These are phyloP conservation scores for Etheostoma spectabile DNA, from an alignment of 2,113 vertebrate species.

Conservation along the genomic window DNA sequence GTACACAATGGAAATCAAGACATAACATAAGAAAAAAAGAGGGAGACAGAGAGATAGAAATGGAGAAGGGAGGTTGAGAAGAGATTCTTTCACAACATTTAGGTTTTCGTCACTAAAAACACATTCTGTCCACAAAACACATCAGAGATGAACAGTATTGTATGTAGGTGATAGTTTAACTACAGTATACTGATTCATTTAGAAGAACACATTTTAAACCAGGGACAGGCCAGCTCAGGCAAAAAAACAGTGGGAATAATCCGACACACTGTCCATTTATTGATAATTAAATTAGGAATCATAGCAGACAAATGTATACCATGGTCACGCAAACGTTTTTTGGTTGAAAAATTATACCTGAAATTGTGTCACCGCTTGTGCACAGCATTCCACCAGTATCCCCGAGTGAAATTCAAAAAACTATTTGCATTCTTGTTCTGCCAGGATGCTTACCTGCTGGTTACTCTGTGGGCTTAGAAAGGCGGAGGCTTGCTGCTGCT, in stretches of 20 bases:
- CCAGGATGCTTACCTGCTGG: constrained; percentile 85
- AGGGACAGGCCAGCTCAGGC: not conserved
- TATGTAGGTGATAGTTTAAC: not conserved
- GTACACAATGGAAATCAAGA: not conserved
- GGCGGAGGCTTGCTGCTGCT: constrained; percentile 82
- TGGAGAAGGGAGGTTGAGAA: not conserved
- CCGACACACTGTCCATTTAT: not conserved
- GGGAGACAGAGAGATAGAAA: not conserved
- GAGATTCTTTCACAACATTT: not conserved
- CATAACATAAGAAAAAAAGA: not conserved
- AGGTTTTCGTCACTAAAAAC: not conserved
- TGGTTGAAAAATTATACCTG: not conserved
- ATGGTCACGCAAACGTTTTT: not conserved
- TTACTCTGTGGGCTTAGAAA: constrained; percentile 77
- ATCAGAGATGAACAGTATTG: not conserved
- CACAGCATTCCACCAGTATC: not conserved
- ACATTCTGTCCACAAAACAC: not conserved
- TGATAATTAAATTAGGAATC: not conserved
- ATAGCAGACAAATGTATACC: not conserved
- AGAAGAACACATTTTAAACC: not conserved
- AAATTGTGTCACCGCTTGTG: not conserved
- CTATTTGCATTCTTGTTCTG: not conserved
- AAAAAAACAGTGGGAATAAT: not conserved
- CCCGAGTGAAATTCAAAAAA: not conserved
- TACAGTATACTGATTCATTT: not conserved